Conservation (phyloP, 2,888 invertebrate genomes). For the Marasmarcha lunaedactyla region DNA sequence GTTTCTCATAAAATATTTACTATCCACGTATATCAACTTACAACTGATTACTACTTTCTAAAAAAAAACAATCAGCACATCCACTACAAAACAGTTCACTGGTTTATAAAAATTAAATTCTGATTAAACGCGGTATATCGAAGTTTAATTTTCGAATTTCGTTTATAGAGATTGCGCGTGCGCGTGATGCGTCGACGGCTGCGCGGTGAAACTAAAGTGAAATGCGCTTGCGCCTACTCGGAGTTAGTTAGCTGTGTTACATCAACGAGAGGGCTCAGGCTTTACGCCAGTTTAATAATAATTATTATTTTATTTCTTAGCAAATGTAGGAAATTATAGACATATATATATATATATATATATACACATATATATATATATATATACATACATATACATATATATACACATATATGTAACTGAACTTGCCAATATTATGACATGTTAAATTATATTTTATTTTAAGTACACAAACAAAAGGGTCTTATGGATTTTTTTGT, state of each 20-base stretch:
- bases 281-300: not conserved
- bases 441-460: too few relatives aligned
- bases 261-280: conserved; percentile 33
- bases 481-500: too few relatives aligned
- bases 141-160: not conserved
- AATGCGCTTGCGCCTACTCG: conserved; percentile 50
- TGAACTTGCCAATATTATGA: too few relatives aligned
- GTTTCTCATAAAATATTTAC: conserved; percentile 27
- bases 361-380: too few relatives aligned
- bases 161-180: conserved; percentile 27
- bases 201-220: conserved; percentile 56
- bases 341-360: too few relatives aligned
- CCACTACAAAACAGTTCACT: conserved; percentile 36
- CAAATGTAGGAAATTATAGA: too few relatives aligned
- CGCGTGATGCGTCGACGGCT: conserved; percentile 33
- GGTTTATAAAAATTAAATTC: conserved; percentile 11
- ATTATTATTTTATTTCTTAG: too few relatives aligned
- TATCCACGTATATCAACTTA: conserved; percentile 28
- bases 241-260: too few relatives aligned
- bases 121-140: not conserved
- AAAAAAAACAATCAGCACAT: conserved; percentile 17
- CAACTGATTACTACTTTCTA: conserved; percentile 30
- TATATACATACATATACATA: too few relatives aligned
- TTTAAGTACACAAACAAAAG: too few relatives aligned
- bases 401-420: too few relatives aligned